Conservation (phyloP, 2,888 invertebrate genomes). For the Parthenolecanium corni region DNA sequence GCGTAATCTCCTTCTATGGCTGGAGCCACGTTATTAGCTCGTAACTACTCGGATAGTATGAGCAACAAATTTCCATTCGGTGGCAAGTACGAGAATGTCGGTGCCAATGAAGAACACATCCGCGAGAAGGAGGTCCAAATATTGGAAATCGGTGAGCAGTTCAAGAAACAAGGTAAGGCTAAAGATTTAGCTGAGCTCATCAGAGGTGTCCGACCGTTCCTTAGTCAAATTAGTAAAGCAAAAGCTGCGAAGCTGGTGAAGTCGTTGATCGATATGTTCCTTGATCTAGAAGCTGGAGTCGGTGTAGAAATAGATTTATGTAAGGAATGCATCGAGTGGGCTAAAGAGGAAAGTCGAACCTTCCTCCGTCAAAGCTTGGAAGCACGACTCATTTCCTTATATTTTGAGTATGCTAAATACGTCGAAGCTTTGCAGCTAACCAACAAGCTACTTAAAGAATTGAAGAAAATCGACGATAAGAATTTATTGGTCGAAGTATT, state of each 20-base stretch:
- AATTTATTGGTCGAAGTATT: constrained; percentile 97
- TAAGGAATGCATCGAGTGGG: constrained; percentile 99
- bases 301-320: constrained; percentile 84
- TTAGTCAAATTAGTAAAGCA: constrained; percentile 91
- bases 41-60: constrained; percentile 57
- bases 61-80: constrained; percentile 63
- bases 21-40: constrained; percentile 80
- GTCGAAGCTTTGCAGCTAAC: constrained; percentile 73
- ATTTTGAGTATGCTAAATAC: constrained; percentile 83
- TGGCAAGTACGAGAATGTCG: constrained; percentile 65
- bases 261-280: constrained; percentile 90
- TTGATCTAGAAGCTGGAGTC: constrained; percentile 91
- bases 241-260: constrained; percentile 98
- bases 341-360: constrained; percentile 91
- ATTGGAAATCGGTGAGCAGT: constrained; percentile 77
- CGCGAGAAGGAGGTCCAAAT: constrained; percentile 88
- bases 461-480: constrained; percentile 98
- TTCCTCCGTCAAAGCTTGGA: constrained; percentile 93
- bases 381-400: constrained; percentile 85
- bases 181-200: constrained; percentile 85
- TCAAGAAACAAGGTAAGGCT: constrained; percentile 87
- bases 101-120: constrained; percentile 75
- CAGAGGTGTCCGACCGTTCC: constrained; percentile 87
- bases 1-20: constrained; percentile 50
- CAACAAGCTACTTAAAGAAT: constrained; percentile 77